Conservation (phyloP, 2,113 vertebrate species). For the Cynopterus brachyotis region DNA sequence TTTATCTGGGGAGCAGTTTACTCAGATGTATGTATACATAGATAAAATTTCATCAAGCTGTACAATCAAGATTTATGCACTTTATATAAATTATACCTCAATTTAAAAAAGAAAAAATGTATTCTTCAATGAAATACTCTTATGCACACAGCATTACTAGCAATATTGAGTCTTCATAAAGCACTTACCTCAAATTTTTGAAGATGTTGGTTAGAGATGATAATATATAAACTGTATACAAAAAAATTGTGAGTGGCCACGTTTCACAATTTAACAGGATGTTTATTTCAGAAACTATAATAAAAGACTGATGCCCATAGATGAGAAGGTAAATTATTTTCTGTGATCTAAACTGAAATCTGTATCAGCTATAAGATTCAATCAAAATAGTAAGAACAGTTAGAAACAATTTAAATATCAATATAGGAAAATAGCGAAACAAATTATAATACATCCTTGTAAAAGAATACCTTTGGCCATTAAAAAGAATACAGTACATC, state of each 20-base stretch:
- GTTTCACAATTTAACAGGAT: constrained; percentile 6
- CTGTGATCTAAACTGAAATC: constrained; percentile 59
- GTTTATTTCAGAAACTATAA: constrained; percentile 44
- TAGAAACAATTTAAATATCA: constrained; percentile 66
- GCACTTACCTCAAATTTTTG: background rate
- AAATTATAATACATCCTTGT: constrained; percentile 29
- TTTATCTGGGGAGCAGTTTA: background rate
- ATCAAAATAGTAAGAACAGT: constrained; percentile 61
- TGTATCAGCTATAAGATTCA: constrained; percentile 44
- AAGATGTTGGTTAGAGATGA: constrained; percentile 10
- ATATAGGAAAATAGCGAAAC: constrained; percentile 52
- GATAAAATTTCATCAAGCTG: background rate
- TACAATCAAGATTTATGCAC: background rate
- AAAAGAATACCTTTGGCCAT: constrained; percentile 45
- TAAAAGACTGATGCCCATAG: constrained; percentile 29
- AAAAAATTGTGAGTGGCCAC: background rate
- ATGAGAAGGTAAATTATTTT: constrained; percentile 60
- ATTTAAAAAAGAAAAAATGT: background rate
- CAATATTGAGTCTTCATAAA: background rate
- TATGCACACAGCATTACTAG: background rate
- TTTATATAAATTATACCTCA: background rate
- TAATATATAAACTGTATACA: background rate
- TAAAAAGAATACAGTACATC: constrained; percentile 56
- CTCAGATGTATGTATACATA: background rate
- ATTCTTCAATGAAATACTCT: background rate